phyloP scores from a whole-genome alignment of 2,888 invertebrate species.

The Aphidius colemani region DNA sequence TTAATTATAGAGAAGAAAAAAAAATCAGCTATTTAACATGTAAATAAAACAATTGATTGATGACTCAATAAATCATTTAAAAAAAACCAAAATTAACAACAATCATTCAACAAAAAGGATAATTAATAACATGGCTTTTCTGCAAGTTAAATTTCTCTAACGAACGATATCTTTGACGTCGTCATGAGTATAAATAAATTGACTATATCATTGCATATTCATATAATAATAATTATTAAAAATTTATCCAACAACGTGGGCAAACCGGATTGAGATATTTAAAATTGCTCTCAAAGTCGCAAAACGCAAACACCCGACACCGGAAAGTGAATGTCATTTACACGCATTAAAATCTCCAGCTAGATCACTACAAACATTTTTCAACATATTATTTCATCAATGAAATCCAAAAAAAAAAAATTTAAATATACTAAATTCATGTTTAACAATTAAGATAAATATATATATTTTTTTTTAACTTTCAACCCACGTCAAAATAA shows the following conservation, averaged over 20 bases:
- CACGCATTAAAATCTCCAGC: slow-evolving; percentile 25
- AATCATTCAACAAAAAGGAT: too few species aligned
- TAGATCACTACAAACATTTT: slow-evolving; percentile 13
- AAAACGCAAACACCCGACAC: background rate
- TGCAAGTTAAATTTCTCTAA: slow-evolving; percentile 24
- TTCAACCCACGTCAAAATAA: background rate
- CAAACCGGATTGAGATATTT: slow-evolving; percentile 59
- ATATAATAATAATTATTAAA: slow-evolving; percentile 39
- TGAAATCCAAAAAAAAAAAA: slow-evolving; percentile 19
- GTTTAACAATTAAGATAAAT: too few species aligned
- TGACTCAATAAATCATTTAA: too few species aligned
- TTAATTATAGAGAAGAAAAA: too few species aligned
- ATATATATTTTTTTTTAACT: too few species aligned
- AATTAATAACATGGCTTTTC: too few species aligned
- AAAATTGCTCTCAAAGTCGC: slow-evolving; percentile 43
- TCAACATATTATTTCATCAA: background rate
- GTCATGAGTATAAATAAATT: slow-evolving; percentile 55
- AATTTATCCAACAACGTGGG: slow-evolving; percentile 44
- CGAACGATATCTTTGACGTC: slow-evolving; percentile 45
- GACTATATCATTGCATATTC: slow-evolving; percentile 57
- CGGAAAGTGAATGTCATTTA: slow-evolving; percentile 29
- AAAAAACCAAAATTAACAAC: too few species aligned
- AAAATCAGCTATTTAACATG: too few species aligned
- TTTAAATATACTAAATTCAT: slow-evolving; percentile 6
- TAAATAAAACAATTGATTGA: too few species aligned